Base-by-base conservation (phyloP, 2,888 invertebrate genomes). In the Tricholauxania praeusta region DNA sequence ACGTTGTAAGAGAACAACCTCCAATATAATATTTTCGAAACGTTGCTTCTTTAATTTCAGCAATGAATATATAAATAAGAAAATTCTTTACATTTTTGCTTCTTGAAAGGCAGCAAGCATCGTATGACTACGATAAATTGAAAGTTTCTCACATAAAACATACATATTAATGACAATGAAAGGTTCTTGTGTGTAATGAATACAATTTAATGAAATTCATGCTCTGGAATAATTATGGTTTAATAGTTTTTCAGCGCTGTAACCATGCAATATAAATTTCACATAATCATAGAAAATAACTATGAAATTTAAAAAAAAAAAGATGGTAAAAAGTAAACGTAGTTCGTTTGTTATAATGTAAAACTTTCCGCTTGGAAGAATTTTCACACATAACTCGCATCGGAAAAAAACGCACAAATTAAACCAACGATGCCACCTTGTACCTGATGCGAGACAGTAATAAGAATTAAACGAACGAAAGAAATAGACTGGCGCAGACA, bases 321-420 rank as follows among this genome's bases (percentile, higher is more conserved):
- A 39, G 3, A 32, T n/a, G 32, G 32, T 32, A 32, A 3, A 32
- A 32, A 32, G 7, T 32, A 32, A 32, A 5, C 32, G 39, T 39
- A 3, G 10, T 39, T 39, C 10, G 10, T 39, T 39, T 39, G 7
- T 39, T 39, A 28, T 8, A 39, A 28, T 66, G 51, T 14, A 51
- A 66, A 66, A 51, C 52, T 60, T 69, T 69, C 22, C 59, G 68
- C 68, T 48, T 68, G 59, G 14, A 68, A 51, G 60, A 69, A 60
- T 69, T 69, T 69, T 69, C 69, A 69, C 69, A 69, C 69, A 69
- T 60, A 51, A 69, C 39, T 39, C 39, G 39, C 7, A 39, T 28
- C 3, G 10, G 10, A 2, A 28, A 10, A 19, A 32, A 8, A n/a
- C 63, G 48, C 51, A 14, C 51, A 59, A n/a, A 60, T 48, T 48